Base-by-base conservation (phyloP, 2,888 invertebrate genomes). In the Mythimna vitellina region DNA sequence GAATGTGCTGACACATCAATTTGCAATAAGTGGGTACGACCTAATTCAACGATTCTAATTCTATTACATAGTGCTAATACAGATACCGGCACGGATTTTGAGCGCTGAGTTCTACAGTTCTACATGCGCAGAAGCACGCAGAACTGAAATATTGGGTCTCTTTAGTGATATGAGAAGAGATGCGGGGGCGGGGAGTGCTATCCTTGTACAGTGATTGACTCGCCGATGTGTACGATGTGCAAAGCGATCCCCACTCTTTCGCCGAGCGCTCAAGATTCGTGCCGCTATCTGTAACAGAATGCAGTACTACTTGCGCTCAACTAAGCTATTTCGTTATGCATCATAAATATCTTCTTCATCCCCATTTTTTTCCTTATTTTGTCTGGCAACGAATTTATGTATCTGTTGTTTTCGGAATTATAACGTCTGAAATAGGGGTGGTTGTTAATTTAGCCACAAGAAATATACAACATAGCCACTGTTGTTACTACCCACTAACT, bases 381-480 rank as follows among this genome's bases (percentile, higher is more conserved):
- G 65, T 64, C 46, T 53, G 32, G 35, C 38, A 64, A 73, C 42
- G 35, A 70, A 77, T 86, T 81, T 81, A 84, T 85, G 76, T 75
- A 62, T 74, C 76, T 85, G 81, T 83, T 85, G 85, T 84, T 84
- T 73, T 62, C 65, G 54, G 63, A 65, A 76, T 70, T 80, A 85
- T 73, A 76, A 72, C 71, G 57, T 67, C 75, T 63, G 46, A 64
- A 70, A 58, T 67, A 72, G 70, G 56, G 70, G 53, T 35, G 63
- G 62, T 62, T 63, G 77, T 73, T 79, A 70, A 75, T 84, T 72
- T 74, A n/a, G 32, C 35, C 46, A 69, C 64, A 82, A 84, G 66
- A 76, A 60, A 65, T 42, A 68, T 81, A 78, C 74, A 65, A 71
- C 68, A 70, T 71, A 61, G 56, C 53, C 42, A 22, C 66, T 38